Conservation (phyloP, 2,113 vertebrate genomes). For the Bagarius yarrelli region DNA sequence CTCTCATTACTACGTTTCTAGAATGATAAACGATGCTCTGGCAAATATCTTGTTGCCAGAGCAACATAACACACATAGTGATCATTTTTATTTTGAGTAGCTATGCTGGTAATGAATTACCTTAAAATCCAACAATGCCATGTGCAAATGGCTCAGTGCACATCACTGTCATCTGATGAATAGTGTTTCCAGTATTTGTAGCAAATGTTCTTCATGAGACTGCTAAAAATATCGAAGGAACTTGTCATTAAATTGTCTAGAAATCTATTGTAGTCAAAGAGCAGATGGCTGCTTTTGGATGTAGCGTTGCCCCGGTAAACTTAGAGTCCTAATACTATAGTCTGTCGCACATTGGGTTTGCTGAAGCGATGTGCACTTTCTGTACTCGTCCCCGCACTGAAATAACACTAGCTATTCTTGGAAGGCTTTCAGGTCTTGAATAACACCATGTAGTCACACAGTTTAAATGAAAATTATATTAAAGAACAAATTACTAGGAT, state of each 20-base stretch:
- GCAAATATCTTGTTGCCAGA: conserved; percentile 29
- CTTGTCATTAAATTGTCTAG: conserved; percentile 1
- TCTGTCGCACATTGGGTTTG: conserved; percentile 19
- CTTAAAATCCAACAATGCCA: conserved; percentile 13
- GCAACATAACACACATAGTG: conserved; percentile 27
- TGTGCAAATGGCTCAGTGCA: conserved; percentile 24
- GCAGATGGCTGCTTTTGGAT: conserved; percentile 25
- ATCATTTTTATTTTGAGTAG: conserved; percentile 19
- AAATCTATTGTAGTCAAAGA: conserved; percentile 19
- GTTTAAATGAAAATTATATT: background rate
- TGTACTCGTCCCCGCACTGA: conserved; percentile 13
- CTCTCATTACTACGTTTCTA: background rate
- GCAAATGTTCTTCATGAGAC: conserved; percentile 12
- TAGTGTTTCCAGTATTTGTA: background rate
- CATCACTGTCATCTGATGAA: conserved; percentile 35
- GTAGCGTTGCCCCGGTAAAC: background rate
- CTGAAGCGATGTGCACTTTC: conserved; percentile 21
- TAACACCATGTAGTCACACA: conserved; percentile 32
- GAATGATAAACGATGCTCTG: background rate
- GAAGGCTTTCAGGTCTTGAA: conserved; percentile 7
- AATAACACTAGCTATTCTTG: conserved; percentile 22
- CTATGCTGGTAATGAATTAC: conserved; percentile 39
- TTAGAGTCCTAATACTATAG: background rate
- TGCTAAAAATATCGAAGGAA: conserved; percentile 25
- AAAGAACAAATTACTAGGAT: background rate